Percentiles rank a stretch among this genome's conserved stretches.
Conservation (phyloP, 2,113 vertebrate genomes). For the Heterocephalus glaber region DNA sequence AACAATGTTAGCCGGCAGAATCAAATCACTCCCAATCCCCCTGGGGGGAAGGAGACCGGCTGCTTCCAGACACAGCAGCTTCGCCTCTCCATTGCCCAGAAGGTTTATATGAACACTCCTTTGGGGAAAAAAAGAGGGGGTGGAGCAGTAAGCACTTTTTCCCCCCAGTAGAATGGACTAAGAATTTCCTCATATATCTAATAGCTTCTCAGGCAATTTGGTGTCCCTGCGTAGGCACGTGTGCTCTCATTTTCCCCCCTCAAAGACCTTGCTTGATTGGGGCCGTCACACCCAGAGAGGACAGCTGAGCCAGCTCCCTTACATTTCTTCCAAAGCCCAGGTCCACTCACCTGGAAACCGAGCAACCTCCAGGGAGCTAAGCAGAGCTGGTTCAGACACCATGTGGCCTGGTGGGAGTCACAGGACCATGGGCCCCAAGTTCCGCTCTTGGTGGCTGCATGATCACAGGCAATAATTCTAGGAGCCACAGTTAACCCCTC, state of each 20-base stretch:
- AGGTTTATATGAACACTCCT: slow-evolving; percentile 85
- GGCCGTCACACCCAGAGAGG: slow-evolving; percentile 18
- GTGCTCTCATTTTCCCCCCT: slow-evolving; percentile 59
- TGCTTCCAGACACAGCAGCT: slow-evolving; percentile 80
- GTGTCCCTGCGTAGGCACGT: slow-evolving; percentile 67
- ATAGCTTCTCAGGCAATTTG: slow-evolving; percentile 78
- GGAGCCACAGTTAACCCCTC: fast-evolving
- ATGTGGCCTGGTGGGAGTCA: neutral
- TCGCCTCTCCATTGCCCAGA: slow-evolving; percentile 72
- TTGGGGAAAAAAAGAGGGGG: neutral
- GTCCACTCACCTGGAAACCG: neutral
- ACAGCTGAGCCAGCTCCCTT: slow-evolving; percentile 50
- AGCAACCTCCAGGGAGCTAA: neutral
- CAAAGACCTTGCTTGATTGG: slow-evolving; percentile 32
- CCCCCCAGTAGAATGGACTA: slow-evolving; percentile 71
- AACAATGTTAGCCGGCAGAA: slow-evolving; percentile 88
- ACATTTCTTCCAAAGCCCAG: neutral
- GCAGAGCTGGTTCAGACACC: neutral
- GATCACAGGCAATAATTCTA: fast-evolving
- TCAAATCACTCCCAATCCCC: slow-evolving; percentile 87
- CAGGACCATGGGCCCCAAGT: no score
- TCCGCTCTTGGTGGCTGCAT: neutral
- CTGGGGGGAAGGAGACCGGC: slow-evolving; percentile 85
- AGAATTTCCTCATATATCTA: slow-evolving; percentile 82
- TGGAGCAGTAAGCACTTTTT: slow-evolving; percentile 67